Evolutionary conservation across 2,797 vertebrate species (phyloP).

Genomic region (Lophotriccus pileatus): DNA sequence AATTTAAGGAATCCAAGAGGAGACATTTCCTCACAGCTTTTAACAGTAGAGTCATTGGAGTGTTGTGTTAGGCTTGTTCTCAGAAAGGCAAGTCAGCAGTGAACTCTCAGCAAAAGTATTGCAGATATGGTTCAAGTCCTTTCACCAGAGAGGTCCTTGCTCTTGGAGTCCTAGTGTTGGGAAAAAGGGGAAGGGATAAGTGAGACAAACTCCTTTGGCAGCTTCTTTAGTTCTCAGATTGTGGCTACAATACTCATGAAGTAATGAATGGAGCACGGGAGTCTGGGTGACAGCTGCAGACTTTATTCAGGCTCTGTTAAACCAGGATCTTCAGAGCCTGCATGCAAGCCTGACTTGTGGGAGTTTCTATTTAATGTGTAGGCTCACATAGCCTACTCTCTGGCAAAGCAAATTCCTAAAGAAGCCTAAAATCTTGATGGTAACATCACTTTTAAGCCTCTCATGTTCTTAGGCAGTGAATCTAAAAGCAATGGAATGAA

Average conservation of each 20-base stretch:
- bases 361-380: not conserved
- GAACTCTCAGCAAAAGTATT: not conserved
- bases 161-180: not conserved
- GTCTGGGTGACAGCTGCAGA: not conserved
- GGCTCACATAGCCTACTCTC: not conserved
- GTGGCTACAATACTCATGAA: rapidly evolving
- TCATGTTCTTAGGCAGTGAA: not conserved
- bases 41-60: not conserved
- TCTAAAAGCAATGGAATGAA: not conserved
- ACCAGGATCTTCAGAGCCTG: not conserved
- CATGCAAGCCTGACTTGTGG: not conserved
- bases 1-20: not conserved
- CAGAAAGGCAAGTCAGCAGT: not conserved
- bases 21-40: not conserved
- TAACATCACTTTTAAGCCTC: not conserved
- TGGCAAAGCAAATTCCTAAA: not conserved
- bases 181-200: not conserved
- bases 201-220: not conserved
- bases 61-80: not conserved
- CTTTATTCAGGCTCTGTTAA: not conserved
- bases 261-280: not conserved
- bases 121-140: not conserved
- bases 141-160: not conserved
- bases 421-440: not conserved
- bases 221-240: not conserved